Conservation (phyloP, 2,113 vertebrate species). For the Cynoglossus semilaevis region DNA sequence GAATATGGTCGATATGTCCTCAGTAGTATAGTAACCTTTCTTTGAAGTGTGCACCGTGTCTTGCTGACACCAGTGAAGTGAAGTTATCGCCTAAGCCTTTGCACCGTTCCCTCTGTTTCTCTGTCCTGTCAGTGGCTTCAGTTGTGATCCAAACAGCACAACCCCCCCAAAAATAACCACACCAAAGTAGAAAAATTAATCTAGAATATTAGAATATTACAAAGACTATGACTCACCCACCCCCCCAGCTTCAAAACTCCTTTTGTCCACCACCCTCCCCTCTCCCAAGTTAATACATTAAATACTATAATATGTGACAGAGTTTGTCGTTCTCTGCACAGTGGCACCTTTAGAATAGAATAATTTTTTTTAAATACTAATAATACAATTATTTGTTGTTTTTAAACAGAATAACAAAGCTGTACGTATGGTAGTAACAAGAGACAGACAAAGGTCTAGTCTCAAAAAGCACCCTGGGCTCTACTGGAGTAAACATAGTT, state of each 20-base stretch:
- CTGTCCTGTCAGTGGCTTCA: slow-evolving; percentile 47
- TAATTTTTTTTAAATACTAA: slow-evolving; percentile 52
- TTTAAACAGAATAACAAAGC: slow-evolving; percentile 68
- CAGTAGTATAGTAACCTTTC: slow-evolving; percentile 36
- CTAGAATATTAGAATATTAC: slow-evolving; percentile 67
- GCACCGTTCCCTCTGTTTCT: slow-evolving; percentile 31
- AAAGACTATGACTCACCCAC: slow-evolving; percentile 53
- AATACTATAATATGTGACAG: slow-evolving; percentile 69
- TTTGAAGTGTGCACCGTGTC: slow-evolving; percentile 34
- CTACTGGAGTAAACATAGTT: slow-evolving; percentile 58
- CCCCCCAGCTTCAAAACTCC: neutral
- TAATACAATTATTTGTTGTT: slow-evolving; percentile 65
- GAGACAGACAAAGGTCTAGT: slow-evolving; percentile 39
- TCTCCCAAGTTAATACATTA: slow-evolving; percentile 46
- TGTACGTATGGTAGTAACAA: slow-evolving; percentile 55
- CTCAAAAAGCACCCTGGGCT: slow-evolving; percentile 61
- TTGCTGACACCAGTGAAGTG: slow-evolving; percentile 40
- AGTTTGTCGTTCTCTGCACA: slow-evolving; percentile 65
- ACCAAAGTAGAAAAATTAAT: slow-evolving; percentile 68
- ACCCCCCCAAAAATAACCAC: slow-evolving; percentile 58
- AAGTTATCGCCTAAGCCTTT: slow-evolving; percentile 47
- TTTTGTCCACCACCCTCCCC: neutral
- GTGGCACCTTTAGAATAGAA: slow-evolving; percentile 73
- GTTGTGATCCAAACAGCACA: slow-evolving; percentile 61
- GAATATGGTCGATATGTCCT: slow-evolving; percentile 26